Evolutionary conservation across 1,140 invertebrate species (phyloP).

Genomic region (Mycetomoellerius zeteki): DNA sequence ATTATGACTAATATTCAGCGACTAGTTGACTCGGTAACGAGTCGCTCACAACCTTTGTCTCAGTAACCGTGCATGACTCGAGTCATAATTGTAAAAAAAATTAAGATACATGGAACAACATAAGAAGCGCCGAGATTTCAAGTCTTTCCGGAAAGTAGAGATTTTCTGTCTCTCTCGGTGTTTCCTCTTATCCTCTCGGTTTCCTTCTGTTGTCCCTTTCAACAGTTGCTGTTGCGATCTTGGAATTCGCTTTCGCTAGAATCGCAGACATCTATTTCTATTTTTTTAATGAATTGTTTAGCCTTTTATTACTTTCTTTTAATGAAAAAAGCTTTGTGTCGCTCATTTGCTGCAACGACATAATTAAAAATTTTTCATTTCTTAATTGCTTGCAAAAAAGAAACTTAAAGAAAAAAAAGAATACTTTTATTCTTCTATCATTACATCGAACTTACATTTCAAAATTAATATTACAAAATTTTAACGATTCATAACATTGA

Average conservation of each 20-base stretch:
- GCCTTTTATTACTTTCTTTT: background rate
- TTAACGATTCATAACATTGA: no score
- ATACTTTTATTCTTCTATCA: no score
- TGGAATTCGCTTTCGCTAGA: background rate
- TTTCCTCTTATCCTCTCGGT: background rate
- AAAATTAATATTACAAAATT: no score
- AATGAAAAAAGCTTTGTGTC: background rate
- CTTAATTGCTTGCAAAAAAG: no score
- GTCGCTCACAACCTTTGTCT: constrained; percentile 50
- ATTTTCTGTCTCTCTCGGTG: background rate
- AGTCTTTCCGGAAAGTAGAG: background rate
- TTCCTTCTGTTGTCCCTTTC: background rate
- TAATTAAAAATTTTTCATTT: no score
- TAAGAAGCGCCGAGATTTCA: background rate
- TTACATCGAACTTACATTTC: no score
- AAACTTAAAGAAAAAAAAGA: no score
- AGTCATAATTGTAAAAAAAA: constrained; percentile 52
- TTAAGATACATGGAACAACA: background rate
- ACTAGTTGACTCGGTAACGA: constrained; percentile 68
- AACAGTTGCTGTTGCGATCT: background rate
- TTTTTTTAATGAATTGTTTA: background rate
- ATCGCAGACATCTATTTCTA: background rate
- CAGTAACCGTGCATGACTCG: constrained; percentile 53
- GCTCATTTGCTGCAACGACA: no score
- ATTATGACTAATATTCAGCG: constrained; percentile 56